Evolutionary conservation across 92 coral and sea anemone species (phyloP).

Genomic region (Montipora capitata): DNA sequence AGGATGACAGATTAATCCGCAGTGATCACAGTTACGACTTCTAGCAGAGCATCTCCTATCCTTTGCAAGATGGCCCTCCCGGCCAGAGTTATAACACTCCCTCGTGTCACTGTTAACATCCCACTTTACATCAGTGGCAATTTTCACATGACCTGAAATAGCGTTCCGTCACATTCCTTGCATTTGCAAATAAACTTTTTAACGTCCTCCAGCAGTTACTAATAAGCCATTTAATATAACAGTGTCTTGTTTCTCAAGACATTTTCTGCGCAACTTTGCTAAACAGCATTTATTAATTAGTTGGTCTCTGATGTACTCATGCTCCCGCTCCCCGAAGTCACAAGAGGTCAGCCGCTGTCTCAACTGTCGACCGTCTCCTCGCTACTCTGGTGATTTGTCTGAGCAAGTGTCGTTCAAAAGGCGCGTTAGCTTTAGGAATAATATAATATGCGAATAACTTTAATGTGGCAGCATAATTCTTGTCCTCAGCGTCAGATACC

Average conservation of each 20-base stretch:
- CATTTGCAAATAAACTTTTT: too few species aligned
- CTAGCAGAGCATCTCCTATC: too few species aligned
- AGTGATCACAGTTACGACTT: too few species aligned
- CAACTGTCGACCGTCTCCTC: slow-evolving; percentile 7
- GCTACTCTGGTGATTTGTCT: slow-evolving; percentile 24
- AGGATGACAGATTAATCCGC: too few species aligned
- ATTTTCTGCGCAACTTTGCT: slow-evolving; percentile 36
- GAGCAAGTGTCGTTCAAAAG: slow-evolving; percentile 69
- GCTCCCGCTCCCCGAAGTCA: slow-evolving; percentile 40
- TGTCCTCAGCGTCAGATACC: slow-evolving; percentile 45
- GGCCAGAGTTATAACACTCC: too few species aligned
- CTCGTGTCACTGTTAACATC: too few species aligned
- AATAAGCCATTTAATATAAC: neutral
- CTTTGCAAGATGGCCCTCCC: too few species aligned
- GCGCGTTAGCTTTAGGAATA: slow-evolving; percentile 61
- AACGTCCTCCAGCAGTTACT: too few species aligned
- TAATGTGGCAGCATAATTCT: slow-evolving; percentile 17
- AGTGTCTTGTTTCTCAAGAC: slow-evolving; percentile 42
- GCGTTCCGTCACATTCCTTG: too few species aligned
- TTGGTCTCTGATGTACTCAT: slow-evolving; percentile 27
- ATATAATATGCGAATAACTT: slow-evolving; percentile 69
- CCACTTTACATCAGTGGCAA: too few species aligned
- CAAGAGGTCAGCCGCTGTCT: neutral
- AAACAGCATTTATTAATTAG: too few species aligned
- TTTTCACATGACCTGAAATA: too few species aligned